phyloP scores from a whole-genome alignment of 2,888 invertebrate genomes.

The Nineta flava region DNA sequence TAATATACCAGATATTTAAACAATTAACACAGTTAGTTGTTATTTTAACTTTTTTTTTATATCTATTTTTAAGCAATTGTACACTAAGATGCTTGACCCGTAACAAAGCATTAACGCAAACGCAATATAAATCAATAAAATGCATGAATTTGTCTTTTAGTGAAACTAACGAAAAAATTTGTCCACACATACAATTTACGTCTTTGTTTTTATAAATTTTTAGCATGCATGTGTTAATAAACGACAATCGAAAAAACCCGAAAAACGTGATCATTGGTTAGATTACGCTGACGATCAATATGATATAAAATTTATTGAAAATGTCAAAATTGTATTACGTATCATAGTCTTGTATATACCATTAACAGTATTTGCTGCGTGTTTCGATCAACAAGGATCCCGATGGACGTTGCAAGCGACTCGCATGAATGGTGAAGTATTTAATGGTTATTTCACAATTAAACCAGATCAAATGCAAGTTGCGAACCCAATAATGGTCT shows the following conservation, averaged over 20 bases:
- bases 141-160: too few relatives aligned
- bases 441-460: conserved; percentile 39
- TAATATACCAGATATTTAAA: too few relatives aligned
- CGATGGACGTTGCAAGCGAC: conserved; percentile 88
- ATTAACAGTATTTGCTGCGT: conserved; percentile 91
- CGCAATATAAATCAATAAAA: background rate
- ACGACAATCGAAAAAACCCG: conserved; percentile 22
- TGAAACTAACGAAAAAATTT: too few relatives aligned
- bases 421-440: conserved; percentile 60
- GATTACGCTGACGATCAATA: conserved; percentile 75
- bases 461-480: conserved; percentile 73
- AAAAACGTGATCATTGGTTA: conserved; percentile 65
- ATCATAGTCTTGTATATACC: conserved; percentile 76
- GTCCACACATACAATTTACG: too few relatives aligned
- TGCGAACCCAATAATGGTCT: conserved; percentile 55
- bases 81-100: background rate
- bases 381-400: conserved; percentile 62
- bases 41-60: too few relatives aligned
- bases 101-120: conserved; percentile 12
- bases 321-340: conserved; percentile 58
- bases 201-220: too few relatives aligned
- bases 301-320: conserved; percentile 52
- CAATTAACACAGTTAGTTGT: too few relatives aligned
- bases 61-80: too few relatives aligned
- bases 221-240: too few relatives aligned